phyloP scores from a whole-genome alignment of 2,888 invertebrate species.

The Lasioglossum villosulum region DNA sequence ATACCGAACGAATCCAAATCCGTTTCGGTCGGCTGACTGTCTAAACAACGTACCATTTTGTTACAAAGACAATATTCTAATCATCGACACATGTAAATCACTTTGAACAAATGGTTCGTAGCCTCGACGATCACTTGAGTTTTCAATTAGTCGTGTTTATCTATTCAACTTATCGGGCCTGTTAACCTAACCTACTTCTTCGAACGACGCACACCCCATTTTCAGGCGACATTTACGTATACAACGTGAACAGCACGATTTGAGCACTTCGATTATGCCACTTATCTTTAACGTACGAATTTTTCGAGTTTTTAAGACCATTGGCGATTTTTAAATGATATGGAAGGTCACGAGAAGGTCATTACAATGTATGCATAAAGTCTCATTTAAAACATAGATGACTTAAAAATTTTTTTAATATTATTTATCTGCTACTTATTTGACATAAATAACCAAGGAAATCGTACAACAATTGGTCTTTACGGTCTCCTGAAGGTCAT shows the following conservation, averaged over 20 bases:
- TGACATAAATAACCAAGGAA: no score
- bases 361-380: no score
- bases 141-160: slow-evolving; percentile 44
- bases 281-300: not conserved
- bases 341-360: no score
- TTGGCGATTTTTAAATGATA: no score
- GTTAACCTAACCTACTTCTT: slow-evolving; percentile 54
- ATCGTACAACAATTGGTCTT: no score
- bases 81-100: not conserved
- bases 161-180: slow-evolving; percentile 44
- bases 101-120: slow-evolving; percentile 12
- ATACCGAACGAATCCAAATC: slow-evolving; percentile 3
- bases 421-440: no score
- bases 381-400: no score
- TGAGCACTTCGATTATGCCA: not conserved
- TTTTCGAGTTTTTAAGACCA: no score
- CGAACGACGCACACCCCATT: slow-evolving; percentile 4
- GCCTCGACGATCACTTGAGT: slow-evolving; percentile 20
- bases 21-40: not conserved
- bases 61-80: slow-evolving; percentile 1
- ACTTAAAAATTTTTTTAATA: no score
- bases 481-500: no score
- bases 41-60: not conserved
- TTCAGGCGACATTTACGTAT: not conserved
- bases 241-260: not conserved